A percentile compares a stretch with the other conserved stretches of the same genome.
phyloP scores from a whole-genome alignment of 1,140 invertebrate species.

The Adelges cooleyi region DNA sequence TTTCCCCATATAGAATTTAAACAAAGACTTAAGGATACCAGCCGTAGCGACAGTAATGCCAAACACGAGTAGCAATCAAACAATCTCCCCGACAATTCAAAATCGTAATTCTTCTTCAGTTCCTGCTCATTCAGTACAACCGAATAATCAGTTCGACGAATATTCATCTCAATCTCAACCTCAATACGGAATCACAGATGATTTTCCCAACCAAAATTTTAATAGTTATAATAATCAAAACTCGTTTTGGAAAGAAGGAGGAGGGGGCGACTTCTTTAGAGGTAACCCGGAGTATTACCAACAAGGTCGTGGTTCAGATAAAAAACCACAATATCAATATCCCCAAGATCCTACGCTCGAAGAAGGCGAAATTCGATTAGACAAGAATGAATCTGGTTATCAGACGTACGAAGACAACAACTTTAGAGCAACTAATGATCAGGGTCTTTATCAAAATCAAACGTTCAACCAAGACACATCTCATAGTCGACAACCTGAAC shows the following conservation, averaged over 20 bases:
- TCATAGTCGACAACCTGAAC: neutral
- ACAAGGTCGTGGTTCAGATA: neutral
- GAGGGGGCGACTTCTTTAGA: neutral
- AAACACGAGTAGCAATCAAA: slow-evolving; percentile 30
- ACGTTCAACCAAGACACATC: slow-evolving; percentile 1
- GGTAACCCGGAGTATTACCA: slow-evolving; percentile 16
- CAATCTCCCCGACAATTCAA: slow-evolving; percentile 1
- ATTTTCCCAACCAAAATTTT: slow-evolving; percentile 3
- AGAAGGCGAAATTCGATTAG: slow-evolving; percentile 20
- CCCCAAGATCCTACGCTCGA: slow-evolving; percentile 19
- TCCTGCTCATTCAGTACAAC: neutral
- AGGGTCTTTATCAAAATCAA: slow-evolving; percentile 5
- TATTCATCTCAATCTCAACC: neutral
- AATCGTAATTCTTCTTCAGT: neutral
- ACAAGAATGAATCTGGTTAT: slow-evolving; percentile 14
- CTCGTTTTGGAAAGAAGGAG: slow-evolving; percentile 12
- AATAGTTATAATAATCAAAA: slow-evolving; percentile 23
- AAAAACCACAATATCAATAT: slow-evolving; percentile 10
- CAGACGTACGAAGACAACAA: slow-evolving; percentile 12
- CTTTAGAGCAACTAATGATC: slow-evolving; percentile 17
- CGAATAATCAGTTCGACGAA: slow-evolving; percentile 18
- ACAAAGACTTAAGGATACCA: slow-evolving; percentile 31
- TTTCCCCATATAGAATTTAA: slow-evolving; percentile 2
- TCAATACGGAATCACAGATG: neutral
- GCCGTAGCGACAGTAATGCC: slow-evolving; percentile 34